Conservation (phyloP, 1,140 invertebrate genomes). For the Parasteatoda tepidariorum region DNA sequence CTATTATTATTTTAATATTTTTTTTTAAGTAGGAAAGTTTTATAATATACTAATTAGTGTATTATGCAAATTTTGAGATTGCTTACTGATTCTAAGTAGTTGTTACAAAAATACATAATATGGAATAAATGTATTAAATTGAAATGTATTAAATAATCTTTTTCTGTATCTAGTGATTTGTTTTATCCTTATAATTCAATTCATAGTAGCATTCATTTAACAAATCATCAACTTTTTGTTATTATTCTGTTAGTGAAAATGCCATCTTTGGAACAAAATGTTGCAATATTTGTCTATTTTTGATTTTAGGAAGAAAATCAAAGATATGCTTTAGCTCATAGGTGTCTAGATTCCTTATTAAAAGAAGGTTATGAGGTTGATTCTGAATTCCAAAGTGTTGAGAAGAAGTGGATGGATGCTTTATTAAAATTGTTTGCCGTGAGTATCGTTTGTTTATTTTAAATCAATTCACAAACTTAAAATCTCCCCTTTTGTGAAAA, state of each 20-base stretch:
- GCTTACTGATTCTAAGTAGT: no score
- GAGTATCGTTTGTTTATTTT: conserved; percentile 66
- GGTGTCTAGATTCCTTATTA: conserved; percentile 23
- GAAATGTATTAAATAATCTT: no score
- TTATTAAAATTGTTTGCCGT: conserved; percentile 91
- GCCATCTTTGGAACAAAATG: not conserved
- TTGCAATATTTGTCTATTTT: not conserved
- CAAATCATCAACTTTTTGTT: no score
- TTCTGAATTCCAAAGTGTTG: conserved; percentile 72
- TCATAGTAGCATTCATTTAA: no score
- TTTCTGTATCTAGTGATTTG: no score
- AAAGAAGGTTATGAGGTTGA: conserved; percentile 66
- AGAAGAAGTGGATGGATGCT: conserved; percentile 78
- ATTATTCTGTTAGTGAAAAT: not conserved
- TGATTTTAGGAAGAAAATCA: conserved; percentile 50
- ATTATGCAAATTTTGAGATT: no score
- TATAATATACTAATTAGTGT: no score
- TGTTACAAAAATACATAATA: no score
- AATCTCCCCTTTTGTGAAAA: not conserved
- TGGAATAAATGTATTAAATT: no score
- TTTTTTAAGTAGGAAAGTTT: no score
- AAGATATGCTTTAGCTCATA: conserved; percentile 22
- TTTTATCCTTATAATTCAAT: no score
- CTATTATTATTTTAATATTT: no score
- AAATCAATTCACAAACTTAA: conserved; percentile 29